Base-by-base conservation (phyloP, 2,797 vertebrate species). In the Salmo trutta region DNA sequence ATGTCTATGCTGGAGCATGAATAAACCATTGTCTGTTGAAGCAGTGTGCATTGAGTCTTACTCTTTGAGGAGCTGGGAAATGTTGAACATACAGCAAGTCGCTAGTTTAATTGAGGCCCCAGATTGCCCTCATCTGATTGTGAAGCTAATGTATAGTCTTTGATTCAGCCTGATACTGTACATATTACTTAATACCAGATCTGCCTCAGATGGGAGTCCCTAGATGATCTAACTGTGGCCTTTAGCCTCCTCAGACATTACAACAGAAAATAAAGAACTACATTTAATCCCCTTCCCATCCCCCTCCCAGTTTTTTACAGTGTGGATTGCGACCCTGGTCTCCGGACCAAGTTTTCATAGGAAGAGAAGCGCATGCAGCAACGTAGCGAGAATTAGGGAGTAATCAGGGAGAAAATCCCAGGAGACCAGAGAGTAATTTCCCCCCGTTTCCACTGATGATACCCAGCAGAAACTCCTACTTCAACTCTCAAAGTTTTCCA, bases 341-440 rank as follows among this genome's bases (percentile, higher is more conserved):
- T 79, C 80, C 67, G 75, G 75, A 88, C 91, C 92, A 92, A 90
- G 79, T 86, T 91, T 93, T 92, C 91, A 89, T 89, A 87, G 91
- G 89, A 94, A 93, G 88, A 88, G 76, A 90, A 84, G 83, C 74
- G 71, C 73, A 21, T 72, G 74, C 71, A 72, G 83, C 79, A 76
- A 79, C 54, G 67, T 80, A 85, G 87, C 77, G 65, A 76, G 83
- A 92, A 89, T 93, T 91, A 91, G 82, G 83, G 75, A 89, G 90
- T 84, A 94, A 93, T 94, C 92, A 91, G 89, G 75, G 79, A 76
- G 84, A 84, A 89, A 91, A 93, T 92, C 92, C 93, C 88, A 76
- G 21, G 90, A 90, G 91, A 93, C 87, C 81, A 82, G 85, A 79
- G 88, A 90, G 88, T 83, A 74, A 88, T 91, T 93, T 89, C 88